These are phyloP conservation scores for Mythimna ferrago DNA, from an alignment of 2,888 invertebrate genomes.

Conservation along the genomic window DNA sequence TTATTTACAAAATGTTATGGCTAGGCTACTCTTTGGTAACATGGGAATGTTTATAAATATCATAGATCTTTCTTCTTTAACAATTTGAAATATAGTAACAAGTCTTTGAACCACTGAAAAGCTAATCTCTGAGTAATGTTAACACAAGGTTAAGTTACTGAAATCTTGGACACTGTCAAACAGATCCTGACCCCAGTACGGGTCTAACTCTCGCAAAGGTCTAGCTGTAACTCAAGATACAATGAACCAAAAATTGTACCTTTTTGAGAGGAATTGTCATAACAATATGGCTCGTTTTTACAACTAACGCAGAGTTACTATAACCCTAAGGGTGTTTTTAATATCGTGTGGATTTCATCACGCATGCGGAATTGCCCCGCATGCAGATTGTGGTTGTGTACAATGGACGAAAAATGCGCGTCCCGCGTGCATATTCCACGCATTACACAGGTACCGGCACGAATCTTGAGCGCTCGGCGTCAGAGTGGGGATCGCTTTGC, in stretches of 20 bases:
- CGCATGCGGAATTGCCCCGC: no score
- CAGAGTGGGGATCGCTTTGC: no score
- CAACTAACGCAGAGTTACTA: not conserved
- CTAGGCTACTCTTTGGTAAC: constrained; percentile 63
- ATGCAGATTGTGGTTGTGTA: no score
- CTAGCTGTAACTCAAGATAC: not conserved
- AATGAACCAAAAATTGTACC: not conserved
- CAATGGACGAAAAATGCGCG: no score
- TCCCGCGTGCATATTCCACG: no score
- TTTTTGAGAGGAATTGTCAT: not conserved
- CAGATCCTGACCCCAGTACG: not conserved
- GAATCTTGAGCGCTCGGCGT: no score
- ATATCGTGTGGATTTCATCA: no score
- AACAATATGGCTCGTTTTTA: not conserved
- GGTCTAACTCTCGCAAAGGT: not conserved
- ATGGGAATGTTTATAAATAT: constrained; percentile 55
- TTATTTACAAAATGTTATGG: constrained; percentile 56
- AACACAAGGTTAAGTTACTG: not conserved
- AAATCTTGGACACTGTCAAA: not conserved
- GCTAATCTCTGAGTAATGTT: not conserved
- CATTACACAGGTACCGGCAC: no score
- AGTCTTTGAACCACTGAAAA: not conserved
- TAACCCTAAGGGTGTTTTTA: not conserved
- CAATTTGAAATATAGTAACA: not conserved
- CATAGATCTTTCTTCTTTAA: not conserved